Evolutionary conservation across 2,797 vertebrate species (phyloP).

Genomic region (Sebastes matsubarae): DNA sequence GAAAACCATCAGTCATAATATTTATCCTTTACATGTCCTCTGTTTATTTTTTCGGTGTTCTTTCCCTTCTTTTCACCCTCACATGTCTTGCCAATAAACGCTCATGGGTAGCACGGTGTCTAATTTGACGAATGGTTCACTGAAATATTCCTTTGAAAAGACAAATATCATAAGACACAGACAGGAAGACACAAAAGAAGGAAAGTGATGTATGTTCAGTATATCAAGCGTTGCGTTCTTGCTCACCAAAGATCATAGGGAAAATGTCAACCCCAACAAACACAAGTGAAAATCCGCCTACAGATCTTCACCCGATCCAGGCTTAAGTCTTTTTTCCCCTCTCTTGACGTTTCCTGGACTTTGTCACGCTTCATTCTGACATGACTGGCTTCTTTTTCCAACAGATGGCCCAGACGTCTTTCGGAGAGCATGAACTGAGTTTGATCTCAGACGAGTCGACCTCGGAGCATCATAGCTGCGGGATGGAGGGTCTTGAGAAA

Average conservation of each 20-base stretch:
- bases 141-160: constrained; percentile 46
- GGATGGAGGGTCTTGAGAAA: constrained; percentile 39
- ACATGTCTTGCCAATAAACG: constrained; percentile 52
- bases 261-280: constrained; percentile 52
- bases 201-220: constrained; percentile 39
- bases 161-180: constrained; percentile 12
- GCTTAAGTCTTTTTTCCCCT: constrained; percentile 2
- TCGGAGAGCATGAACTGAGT: constrained; percentile 22
- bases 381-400: constrained; percentile 42
- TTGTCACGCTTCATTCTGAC: constrained; percentile 60
- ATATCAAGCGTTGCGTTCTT: constrained; percentile 25
- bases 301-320: constrained; percentile 41
- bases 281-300: constrained; percentile 43
- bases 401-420: constrained; percentile 38
- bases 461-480: background rate
- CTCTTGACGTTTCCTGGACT: constrained; percentile 53
- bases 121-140: constrained; percentile 61
- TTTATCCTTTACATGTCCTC: constrained; percentile 55
- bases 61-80: constrained; percentile 36
- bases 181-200: constrained; percentile 23
- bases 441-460: constrained; percentile 26
- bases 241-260: constrained; percentile 36
- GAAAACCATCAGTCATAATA: constrained; percentile 78
- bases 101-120: constrained; percentile 56
- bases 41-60: constrained; percentile 56